Evolutionary conservation across 35 echinoderm and acorn worm genomes (phyloP).

Genomic region (Hemicentrotus pulcherrimus): DNA sequence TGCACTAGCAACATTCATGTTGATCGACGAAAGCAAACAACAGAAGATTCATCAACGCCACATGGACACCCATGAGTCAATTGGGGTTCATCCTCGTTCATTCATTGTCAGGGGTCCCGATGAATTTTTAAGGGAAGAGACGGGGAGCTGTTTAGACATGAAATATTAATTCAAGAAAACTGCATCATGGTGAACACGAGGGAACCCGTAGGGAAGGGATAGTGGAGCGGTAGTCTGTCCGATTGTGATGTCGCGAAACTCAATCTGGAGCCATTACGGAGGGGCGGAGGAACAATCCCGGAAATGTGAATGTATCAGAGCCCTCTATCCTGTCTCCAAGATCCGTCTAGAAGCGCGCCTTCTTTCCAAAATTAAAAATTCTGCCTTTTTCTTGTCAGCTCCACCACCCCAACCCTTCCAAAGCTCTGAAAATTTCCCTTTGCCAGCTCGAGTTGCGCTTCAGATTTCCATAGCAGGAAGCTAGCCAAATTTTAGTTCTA

Average conservation of each 20-base stretch:
- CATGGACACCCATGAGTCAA: not conserved
- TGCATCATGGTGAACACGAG: not conserved
- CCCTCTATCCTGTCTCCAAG: not conserved
- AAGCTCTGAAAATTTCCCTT: not conserved
- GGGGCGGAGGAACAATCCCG: not conserved
- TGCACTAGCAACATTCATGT: not conserved
- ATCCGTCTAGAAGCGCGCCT: not conserved
- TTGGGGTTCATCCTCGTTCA: not conserved
- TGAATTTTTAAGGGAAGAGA: not conserved
- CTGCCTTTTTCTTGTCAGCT: not conserved
- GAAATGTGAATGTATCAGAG: not conserved
- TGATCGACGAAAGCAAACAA: not conserved
- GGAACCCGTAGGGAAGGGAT: not conserved
- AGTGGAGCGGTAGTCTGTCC: not conserved
- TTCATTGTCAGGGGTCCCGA: not conserved
- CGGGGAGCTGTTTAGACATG: not conserved
- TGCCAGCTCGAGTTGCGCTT: not conserved
- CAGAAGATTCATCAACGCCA: not conserved
- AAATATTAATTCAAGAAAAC: not conserved
- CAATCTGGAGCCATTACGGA: not conserved
- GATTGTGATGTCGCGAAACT: not conserved
- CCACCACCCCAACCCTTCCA: not conserved
- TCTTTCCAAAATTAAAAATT: not conserved
- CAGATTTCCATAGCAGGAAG: not conserved
- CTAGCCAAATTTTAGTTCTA: not conserved